Percentiles rank a stretch among this genome's conserved stretches.
phyloP scores from a whole-genome alignment of 2,113 vertebrate genomes.

The Apodemus speciosus region DNA sequence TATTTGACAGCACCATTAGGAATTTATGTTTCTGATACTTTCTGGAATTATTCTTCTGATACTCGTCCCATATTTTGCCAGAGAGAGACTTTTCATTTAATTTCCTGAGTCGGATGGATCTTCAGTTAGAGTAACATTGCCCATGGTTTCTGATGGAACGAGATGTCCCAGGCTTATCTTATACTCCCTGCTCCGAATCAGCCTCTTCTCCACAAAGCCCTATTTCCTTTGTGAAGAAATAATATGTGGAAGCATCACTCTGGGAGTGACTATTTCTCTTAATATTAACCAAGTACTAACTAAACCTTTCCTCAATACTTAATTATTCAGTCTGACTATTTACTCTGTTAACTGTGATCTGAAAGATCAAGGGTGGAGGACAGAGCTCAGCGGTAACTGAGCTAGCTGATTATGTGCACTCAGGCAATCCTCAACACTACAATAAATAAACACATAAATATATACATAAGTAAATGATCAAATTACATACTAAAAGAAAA shows the following conservation, averaged over 20 bases:
- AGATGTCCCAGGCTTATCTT: not conserved
- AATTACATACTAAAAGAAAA: constrained; percentile 7
- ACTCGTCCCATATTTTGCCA: not conserved
- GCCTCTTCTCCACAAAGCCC: not conserved
- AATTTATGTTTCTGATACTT: not conserved
- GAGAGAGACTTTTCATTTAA: constrained; percentile 1
- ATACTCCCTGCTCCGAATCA: not conserved
- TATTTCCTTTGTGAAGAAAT: constrained; percentile 42
- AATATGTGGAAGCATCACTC: not conserved
- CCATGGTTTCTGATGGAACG: constrained; percentile 1
- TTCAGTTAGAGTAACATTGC: not conserved
- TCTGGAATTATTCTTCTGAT: not conserved
- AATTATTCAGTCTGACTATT: not conserved
- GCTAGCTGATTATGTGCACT: not conserved
- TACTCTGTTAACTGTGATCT: not conserved
- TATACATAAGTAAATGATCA: not conserved
- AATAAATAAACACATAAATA: not conserved
- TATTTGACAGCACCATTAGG: not conserved
- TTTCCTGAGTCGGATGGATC: constrained; percentile 15
- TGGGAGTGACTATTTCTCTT: not conserved
- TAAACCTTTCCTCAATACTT: constrained; percentile 27
- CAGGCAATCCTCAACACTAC: not conserved
- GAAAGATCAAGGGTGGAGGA: not conserved
- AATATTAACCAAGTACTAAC: constrained; percentile 20
- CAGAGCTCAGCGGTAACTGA: not conserved